Evolutionary conservation across 1,140 invertebrate genomes (phyloP).

Genomic region (Hetaerina americana): DNA sequence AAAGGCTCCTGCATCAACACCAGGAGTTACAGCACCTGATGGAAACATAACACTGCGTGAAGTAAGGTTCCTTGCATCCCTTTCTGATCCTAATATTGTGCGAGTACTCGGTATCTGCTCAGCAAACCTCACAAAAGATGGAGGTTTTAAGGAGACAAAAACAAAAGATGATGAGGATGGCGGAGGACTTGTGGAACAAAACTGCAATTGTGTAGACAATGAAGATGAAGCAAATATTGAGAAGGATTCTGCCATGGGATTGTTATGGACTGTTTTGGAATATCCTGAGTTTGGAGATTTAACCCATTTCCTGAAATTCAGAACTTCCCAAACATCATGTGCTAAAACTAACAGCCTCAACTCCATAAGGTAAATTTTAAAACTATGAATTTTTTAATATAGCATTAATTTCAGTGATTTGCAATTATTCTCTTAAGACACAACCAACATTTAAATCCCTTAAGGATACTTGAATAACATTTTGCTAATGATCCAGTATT

Average conservation of each 20-base stretch:
- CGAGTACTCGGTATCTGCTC: slow-evolving; percentile 54
- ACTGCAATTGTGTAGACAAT: background rate
- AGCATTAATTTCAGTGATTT: no score
- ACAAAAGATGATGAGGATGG: background rate
- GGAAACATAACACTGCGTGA: slow-evolving; percentile 36
- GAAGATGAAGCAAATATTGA: background rate
- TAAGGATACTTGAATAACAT: no score
- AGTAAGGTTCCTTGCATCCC: slow-evolving; percentile 54
- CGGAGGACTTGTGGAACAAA: no score
- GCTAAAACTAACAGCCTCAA: slow-evolving; percentile 27
- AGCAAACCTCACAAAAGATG: slow-evolving; percentile 15
- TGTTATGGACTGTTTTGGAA: slow-evolving; percentile 60
- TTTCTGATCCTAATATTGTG: slow-evolving; percentile 61
- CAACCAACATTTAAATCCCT: no score
- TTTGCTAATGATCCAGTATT: no score
- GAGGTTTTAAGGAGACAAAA: background rate
- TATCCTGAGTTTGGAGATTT: slow-evolving; percentile 68
- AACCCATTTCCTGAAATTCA: slow-evolving; percentile 46
- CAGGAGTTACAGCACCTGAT: background rate
- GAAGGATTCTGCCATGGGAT: slow-evolving; percentile 34
- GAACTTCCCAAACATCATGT: slow-evolving; percentile 17
- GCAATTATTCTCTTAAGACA: no score
- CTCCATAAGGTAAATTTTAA: background rate
- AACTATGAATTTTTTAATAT: background rate
- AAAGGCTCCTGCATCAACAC: background rate